A percentile compares a stretch with the other conserved stretches of the same genome.
phyloP scores from a whole-genome alignment of 35 echinoderm and acorn worm genomes.

The Eucidaris tribuloides region DNA sequence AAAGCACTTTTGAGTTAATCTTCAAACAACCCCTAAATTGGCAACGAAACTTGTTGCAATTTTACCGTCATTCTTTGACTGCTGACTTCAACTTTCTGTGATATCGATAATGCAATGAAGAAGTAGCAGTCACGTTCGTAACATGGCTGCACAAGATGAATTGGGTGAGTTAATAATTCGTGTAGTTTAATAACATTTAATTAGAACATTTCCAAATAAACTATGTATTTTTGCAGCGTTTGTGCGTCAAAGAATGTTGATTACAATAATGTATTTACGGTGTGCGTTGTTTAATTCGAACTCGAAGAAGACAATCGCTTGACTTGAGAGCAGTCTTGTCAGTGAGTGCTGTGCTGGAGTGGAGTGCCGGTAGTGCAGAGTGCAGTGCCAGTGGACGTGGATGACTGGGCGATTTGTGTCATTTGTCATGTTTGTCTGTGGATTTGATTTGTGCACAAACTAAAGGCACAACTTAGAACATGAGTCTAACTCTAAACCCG shows the following conservation, averaged over 20 bases:
- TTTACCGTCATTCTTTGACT: background rate
- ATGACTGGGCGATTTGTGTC: too few relatives aligned
- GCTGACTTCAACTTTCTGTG: too few relatives aligned
- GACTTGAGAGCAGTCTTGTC: background rate
- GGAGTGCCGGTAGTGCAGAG: too few relatives aligned
- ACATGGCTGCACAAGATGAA: constrained; percentile 50
- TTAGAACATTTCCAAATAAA: background rate
- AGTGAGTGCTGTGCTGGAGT: too few relatives aligned
- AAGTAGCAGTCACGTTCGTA: background rate
- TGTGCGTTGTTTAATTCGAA: background rate
- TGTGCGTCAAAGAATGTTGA: background rate
- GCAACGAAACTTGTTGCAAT: background rate
- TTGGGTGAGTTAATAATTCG: constrained; percentile 8
- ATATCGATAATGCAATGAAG: too few relatives aligned
- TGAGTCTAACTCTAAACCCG: too few relatives aligned
- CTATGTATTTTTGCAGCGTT: background rate
- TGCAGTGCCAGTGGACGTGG: too few relatives aligned
- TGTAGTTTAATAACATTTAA: background rate
- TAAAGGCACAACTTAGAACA: too few relatives aligned
- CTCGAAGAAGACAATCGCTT: background rate
- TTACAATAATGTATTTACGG: background rate
- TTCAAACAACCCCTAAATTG: background rate
- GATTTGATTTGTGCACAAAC: too few relatives aligned
- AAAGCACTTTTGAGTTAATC: too few relatives aligned
- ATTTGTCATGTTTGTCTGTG: too few relatives aligned